A percentile compares a stretch with the other conserved stretches of the same genome.
Evolutionary conservation across 2,113 vertebrate genomes (phyloP).

Genomic region (Amblyornis subalaris): DNA sequence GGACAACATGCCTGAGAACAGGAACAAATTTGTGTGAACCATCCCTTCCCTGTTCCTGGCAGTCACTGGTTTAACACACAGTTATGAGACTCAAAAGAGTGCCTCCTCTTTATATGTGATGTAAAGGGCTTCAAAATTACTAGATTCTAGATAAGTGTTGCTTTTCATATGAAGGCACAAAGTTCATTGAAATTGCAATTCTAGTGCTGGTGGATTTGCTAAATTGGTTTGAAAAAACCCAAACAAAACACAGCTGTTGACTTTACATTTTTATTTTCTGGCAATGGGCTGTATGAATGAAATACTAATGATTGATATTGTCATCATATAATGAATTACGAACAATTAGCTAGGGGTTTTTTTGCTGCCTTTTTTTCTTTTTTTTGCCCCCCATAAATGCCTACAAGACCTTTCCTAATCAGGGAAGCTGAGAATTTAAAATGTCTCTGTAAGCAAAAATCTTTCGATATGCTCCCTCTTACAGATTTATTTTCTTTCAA

Average conservation of each 20-base stretch:
- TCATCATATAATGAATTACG: not conserved
- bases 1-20: not conserved
- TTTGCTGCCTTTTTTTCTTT: not conserved
- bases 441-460: not conserved
- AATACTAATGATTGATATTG: not conserved
- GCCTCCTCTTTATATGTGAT: not conserved
- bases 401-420: not conserved
- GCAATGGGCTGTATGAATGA: not conserved
- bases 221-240: not conserved
- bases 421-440: not conserved
- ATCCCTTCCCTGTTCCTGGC: not conserved
- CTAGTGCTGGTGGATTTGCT: not conserved
- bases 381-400: not conserved
- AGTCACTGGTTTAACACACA: not conserved
- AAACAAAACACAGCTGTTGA: not conserved
- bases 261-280: not conserved
- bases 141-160: not conserved
- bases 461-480: not conserved
- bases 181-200: not conserved
- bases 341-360: rapidly evolving
- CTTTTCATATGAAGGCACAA: not conserved
- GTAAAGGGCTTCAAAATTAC: not conserved
- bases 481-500: not conserved
- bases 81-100: not conserved
- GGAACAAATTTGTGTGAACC: not conserved